Base-by-base conservation (phyloP, 1,140 invertebrate genomes). In the Reticulitermes speratus region DNA sequence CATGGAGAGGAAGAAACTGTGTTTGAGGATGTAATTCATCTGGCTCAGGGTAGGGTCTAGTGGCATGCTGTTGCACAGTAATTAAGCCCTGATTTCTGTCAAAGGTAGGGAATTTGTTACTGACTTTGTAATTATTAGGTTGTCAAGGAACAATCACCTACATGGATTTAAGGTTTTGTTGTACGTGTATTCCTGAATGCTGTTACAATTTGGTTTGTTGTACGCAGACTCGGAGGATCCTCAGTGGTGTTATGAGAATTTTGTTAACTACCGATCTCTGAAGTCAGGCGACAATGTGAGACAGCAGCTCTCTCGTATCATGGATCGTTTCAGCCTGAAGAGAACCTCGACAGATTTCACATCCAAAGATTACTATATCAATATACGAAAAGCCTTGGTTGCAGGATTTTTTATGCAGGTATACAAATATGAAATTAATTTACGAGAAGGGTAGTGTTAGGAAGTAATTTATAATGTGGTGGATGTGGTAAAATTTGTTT, bases 391-490 rank as follows among this genome's bases (percentile, higher is more conserved):
- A 92, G 98, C 99, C 0, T 93, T 99, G 21, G 98, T 99, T 21
- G 96, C 98, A 88, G 99, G 99, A 85, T 99, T 99, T 90, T 99
- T 99, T 90, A 99, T 99, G 99, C 99, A 99, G 95, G 98, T 98
- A 92, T 75, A 30, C 3, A 65, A 23, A 7, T 23, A 75, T 30
- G 12, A 65, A n/a, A 65, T n/a, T n/a, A n/a, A n/a, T 48, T 48
- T 48, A 48, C 7, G 9, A 48, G 5, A 38, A 38, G 38, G 38
- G 38, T 11, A 3, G 45, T 16, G 45, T 48, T 48, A 48, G 14
- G 45, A 48, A 48, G 45, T 16, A 38, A 38, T 38, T 38, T 38
- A 38, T 2, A 48, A 48, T 48, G 9, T 48, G 14, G 7, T 48
- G 45, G 9, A 16, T 48, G 45, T 48, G 14, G 2, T 48, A 48